Evolutionary conservation across 1,140 invertebrate genomes (phyloP), one percentile per base, ranked within the genome.

Genomic region (Aphaenogaster ashmeadi): DNA sequence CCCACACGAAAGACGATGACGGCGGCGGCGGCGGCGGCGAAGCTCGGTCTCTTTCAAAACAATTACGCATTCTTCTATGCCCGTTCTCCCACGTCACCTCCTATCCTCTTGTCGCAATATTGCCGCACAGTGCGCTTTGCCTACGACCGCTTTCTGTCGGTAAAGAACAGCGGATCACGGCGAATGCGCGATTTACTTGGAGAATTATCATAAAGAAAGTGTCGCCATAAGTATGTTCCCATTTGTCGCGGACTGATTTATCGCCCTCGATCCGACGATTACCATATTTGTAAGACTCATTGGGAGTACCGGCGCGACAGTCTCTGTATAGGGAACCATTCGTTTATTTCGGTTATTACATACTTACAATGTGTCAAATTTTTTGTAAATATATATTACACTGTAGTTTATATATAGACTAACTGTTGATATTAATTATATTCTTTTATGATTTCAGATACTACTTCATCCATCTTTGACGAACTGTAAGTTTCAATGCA

Each of bases 11-110:
- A 87, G 77, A 90, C 93, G 62, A 72, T 18, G 80, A 74, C 6
- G 60, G 56, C 8, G 27, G 60, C 38, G 33, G n/a, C 7, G 77
- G 41, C 5, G 41, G 33, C 41, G 60, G 27, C 18, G 75, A 93
- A 92, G 91, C 90, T 89, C 86, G 88, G 88, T 91, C 90, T 91
- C 90, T 93, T 93, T 93, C 92, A 92, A 94, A 94, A 94, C 93
- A 94, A 94, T 94, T 93, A 93, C 92, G 89, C 93, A 93, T 93
- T 94, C 93, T 94, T 92, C 87, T 86, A 77, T 91, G 89, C 92
- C 90, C 77, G 90, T 92, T 94, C 93, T 94, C 93, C 93, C 93
- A 94, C 92, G 91, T 93, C 83, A 74, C 71, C 81, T 89, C 91
- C 78, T 92, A 91, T 90, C 91, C 90, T 88, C 89, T 90, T 90